Evolutionary conservation across 2,888 invertebrate species (phyloP), one percentile per base, ranked within the genome.

Genomic region (Hydriomena furcata): DNA sequence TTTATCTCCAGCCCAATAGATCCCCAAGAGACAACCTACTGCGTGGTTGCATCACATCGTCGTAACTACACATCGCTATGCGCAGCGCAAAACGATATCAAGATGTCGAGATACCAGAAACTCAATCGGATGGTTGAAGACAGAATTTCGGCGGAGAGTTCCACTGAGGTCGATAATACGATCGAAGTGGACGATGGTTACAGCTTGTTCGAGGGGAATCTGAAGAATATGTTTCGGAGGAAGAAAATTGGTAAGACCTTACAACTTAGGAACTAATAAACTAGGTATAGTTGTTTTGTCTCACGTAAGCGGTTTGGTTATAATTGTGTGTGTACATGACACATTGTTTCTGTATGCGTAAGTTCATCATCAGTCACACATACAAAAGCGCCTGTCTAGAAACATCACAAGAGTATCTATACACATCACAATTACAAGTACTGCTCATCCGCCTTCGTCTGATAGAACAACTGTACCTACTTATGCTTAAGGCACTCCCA

Each of bases 11-110:
- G 90, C 50, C 89, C 90, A 17, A 84, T 90, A 60, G 90, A 90
- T 50, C 90, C 90, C 0, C 88, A 89, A 73, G 73, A 77, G 7
- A 88, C 89, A 0, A 76, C 73, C 7, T 90, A 90, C 64, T 90
- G 88, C 65, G 84, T 89, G 0, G 86, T 90, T 0, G 87, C 87
- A 1, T 89, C 89, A 0, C 79, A 79, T 23, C 71, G 71, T 11
- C 83, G 73, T 48, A 87, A 86, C 71, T 90, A 88, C 66, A 87
- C 87, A 0, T 87, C 90, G 0, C 75, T 90, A 0, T 90, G 90
- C 47, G 82, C 87, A 0, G 90, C 90, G 0, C 87, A 85, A 51
- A 71, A 71, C 27, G 88, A 88, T 34, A 63, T 80, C 1, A 80
- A 78, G 59, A 51, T 65, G 0, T 71, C 56, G 23, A 67, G 77